Percentiles rank a stretch among this genome's conserved stretches.
Evolutionary conservation across 35 echinoderm and acorn worm genomes (phyloP).

Genomic region (Ophiothrix spiculata): DNA sequence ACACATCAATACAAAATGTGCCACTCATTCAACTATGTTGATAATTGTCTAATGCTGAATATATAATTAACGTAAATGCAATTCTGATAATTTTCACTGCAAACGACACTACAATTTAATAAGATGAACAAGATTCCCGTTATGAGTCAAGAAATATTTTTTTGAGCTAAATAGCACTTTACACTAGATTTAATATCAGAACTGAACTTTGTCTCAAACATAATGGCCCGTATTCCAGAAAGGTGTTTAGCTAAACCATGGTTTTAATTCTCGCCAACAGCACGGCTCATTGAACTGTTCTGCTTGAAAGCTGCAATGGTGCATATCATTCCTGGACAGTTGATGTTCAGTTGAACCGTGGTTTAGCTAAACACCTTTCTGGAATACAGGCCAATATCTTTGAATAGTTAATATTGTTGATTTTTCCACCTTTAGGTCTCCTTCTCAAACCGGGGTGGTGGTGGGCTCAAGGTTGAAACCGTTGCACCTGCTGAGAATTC

Average conservation of each 20-base stretch:
- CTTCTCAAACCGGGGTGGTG: conserved; percentile 54
- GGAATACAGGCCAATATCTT: too few species aligned
- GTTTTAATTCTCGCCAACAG: too few species aligned
- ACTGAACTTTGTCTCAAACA: not conserved
- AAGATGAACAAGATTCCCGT: not conserved
- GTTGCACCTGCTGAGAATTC: conserved; percentile 14
- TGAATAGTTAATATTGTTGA: not conserved
- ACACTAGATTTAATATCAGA: not conserved
- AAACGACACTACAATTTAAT: not conserved
- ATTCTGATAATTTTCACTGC: too few species aligned
- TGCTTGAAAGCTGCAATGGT: too few species aligned
- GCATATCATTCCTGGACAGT: too few species aligned
- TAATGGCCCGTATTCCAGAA: too few species aligned
- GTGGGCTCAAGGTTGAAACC: conserved; percentile 52
- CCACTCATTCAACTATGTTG: not conserved
- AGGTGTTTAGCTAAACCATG: too few species aligned
- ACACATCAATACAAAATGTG: too few species aligned
- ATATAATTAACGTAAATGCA: not conserved
- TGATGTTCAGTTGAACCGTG: too few species aligned
- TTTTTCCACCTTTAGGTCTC: conserved; percentile 43
- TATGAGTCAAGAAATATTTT: not conserved
- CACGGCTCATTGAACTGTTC: too few species aligned
- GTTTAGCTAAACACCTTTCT: too few species aligned
- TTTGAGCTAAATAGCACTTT: not conserved
- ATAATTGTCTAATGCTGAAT: not conserved